These are phyloP conservation scores for Styela clava DNA, from an alignment of 23 tunicate species.

Conservation along the genomic window DNA sequence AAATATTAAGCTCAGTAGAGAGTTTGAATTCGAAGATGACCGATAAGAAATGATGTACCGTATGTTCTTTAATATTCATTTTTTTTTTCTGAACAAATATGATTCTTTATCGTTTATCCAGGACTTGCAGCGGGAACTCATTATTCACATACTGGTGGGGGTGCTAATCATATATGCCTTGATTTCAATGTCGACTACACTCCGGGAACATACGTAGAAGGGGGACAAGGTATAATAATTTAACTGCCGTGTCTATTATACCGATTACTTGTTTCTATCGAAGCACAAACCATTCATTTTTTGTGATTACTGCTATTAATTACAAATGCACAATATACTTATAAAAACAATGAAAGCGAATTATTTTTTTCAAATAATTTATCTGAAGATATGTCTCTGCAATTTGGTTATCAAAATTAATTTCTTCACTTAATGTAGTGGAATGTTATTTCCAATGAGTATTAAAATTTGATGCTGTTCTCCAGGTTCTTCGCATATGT, in stretches of 20 bases:
- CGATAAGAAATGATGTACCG: too few relatives aligned
- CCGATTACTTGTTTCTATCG: neutral
- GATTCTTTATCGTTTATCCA: neutral
- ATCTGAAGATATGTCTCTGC: too few relatives aligned
- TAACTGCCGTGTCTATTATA: too few relatives aligned
- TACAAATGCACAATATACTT: neutral
- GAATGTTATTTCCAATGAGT: neutral
- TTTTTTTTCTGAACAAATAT: too few relatives aligned
- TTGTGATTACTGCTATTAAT: too few relatives aligned
- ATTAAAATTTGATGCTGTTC: neutral
- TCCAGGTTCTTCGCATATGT: constrained; percentile 25
- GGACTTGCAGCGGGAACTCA: constrained; percentile 33
- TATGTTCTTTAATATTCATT: too few relatives aligned
- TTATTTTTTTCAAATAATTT: too few relatives aligned
- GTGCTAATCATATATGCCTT: constrained; percentile 32
- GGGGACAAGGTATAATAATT: constrained; percentile 29
- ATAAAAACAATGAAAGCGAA: neutral
- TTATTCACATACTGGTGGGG: constrained; percentile 37
- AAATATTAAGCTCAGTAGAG: too few relatives aligned
- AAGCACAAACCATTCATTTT: too few relatives aligned
- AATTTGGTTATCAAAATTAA: too few relatives aligned
- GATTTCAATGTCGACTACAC: constrained; percentile 19
- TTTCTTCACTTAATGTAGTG: too few relatives aligned
- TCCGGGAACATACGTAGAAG: constrained; percentile 28
- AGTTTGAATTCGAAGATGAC: too few relatives aligned